Conservation (phyloP, 2,888 invertebrate genomes). For the Dasysyrphus albostriatus region DNA sequence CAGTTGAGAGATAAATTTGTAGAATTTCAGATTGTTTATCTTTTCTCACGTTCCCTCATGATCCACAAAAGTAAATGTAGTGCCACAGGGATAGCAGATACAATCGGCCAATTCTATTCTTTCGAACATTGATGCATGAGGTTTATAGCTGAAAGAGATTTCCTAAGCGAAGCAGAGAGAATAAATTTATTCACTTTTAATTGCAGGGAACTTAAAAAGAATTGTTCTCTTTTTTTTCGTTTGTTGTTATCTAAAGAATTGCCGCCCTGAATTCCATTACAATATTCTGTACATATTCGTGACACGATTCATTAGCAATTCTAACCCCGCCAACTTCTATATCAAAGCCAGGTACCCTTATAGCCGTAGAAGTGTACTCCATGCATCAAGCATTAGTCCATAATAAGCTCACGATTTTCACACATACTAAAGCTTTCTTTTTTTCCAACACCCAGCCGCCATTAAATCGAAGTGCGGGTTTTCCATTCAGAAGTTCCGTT, state of each 20-base stretch:
- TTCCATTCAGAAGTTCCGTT: conserved; percentile 40
- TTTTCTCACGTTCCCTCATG: conserved; percentile 44
- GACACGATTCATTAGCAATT: conserved; percentile 67
- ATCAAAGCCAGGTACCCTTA: conserved; percentile 30
- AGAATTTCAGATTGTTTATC: conserved; percentile 55
- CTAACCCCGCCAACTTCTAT: conserved; percentile 11
- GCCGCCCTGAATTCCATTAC: conserved; percentile 42
- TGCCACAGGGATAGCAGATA: conserved; percentile 8
- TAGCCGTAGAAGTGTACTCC: not conserved
- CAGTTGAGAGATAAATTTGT: conserved; percentile 31
- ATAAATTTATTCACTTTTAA: conserved; percentile 48
- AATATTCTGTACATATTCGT: conserved; percentile 46
- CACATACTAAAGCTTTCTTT: conserved; percentile 70
- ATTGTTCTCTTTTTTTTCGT: not conserved
- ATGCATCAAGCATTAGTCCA: conserved; percentile 37
- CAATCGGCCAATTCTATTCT: conserved; percentile 56
- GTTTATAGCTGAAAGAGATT: conserved; percentile 17
- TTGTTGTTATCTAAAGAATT: conserved; percentile 16
- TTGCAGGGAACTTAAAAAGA: conserved; percentile 22
- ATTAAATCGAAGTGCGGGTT: conserved; percentile 39
- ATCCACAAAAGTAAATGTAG: not conserved
- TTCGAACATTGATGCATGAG: conserved; percentile 33
- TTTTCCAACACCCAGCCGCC: conserved; percentile 32
- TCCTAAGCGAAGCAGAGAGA: conserved; percentile 1
- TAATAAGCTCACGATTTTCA: conserved; percentile 74